phyloP scores from a whole-genome alignment of 2,888 invertebrate species.

The Torymus aiolomorphi region DNA sequence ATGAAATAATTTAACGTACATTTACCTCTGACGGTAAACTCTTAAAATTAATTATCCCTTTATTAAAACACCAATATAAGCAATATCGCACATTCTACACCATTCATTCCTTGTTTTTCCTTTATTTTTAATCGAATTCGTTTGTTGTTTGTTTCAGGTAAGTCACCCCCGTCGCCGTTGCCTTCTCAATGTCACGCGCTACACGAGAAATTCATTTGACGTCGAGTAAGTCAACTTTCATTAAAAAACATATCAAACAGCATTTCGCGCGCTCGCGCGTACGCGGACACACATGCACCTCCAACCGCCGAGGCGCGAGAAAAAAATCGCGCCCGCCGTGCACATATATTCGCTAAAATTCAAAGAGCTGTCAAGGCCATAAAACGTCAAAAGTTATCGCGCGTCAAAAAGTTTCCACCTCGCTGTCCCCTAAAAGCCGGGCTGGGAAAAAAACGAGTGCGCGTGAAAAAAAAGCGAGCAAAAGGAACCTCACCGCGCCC shows the following conservation, averaged over 20 bases:
- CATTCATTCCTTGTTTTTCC: neutral
- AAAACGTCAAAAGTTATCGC: slow-evolving; percentile 58
- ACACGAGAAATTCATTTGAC: slow-evolving; percentile 44
- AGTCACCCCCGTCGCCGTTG: slow-evolving; percentile 19
- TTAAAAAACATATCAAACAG: slow-evolving; percentile 52
- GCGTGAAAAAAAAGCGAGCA: slow-evolving; percentile 43
- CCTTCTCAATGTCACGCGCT: slow-evolving; percentile 31
- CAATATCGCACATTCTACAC: too few relatives aligned
- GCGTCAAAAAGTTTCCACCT: slow-evolving; percentile 57
- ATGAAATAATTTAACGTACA: too few relatives aligned
- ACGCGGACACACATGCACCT: neutral
- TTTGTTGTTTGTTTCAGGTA: slow-evolving; percentile 54
- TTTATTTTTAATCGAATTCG: slow-evolving; percentile 8
- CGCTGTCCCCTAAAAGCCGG: slow-evolving; percentile 50
- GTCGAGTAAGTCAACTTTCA: slow-evolving; percentile 52
- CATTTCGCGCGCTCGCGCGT: slow-evolving; percentile 1
- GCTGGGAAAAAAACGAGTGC: neutral
- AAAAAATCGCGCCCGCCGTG: slow-evolving; percentile 16
- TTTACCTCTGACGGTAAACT: too few relatives aligned
- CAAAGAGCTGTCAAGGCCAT: slow-evolving; percentile 55
- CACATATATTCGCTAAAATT: slow-evolving; percentile 11
- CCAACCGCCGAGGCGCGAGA: slow-evolving; percentile 10
- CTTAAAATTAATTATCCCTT: too few relatives aligned
- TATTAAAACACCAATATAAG: too few relatives aligned
- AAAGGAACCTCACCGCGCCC: slow-evolving; percentile 4